Base-by-base conservation (phyloP, 2,113 vertebrate species). In the Oxyruncus cristatus region DNA sequence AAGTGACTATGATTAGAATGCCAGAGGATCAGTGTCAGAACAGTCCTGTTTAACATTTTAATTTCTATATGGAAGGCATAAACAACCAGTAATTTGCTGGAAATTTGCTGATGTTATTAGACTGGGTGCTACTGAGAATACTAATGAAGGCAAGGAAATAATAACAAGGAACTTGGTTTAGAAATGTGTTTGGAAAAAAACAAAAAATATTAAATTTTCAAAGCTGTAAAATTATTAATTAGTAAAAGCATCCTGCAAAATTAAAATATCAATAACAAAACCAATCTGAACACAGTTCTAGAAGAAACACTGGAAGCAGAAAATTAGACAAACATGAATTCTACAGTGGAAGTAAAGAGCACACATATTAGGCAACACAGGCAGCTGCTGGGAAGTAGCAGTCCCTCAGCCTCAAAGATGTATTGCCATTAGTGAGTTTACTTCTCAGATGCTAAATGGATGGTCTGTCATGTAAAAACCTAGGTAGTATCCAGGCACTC, bases 31-130 rank as follows among this genome's bases (percentile, higher is more conserved):
- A 65, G 27, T 61, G 61, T 61, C 61, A 75, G 47, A 89, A 89
- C 20, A 87, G 66, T 72, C 41, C 70, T 82, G 13, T 61, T 94
- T 72, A 95, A 95, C 58, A 82, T 93, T 92, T 95, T 47, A 55
- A 85, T 89, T 87, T 94, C 78, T 85, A 63, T 68, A 56, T 71
- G 80, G 73, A 89, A 88, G 81, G 55, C 72, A 93, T 78, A 94
- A 91, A 82, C 81, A 95, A 91, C 74, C 46, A 32, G 61, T 91
- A 77, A 95, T 94, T 89, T 91, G 59, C 53, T 83, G 39, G 53
- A 92, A 95, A 93, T 65, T 63, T 95, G 37, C 73, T 78, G 68
- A 89, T 84, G 76, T 52, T 89, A 74, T 93, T 96, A 95, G 85
- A 59, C 74, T 61, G 23, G 9, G 7, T 85, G 35, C 47, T 72